Percentiles rank a stretch among this genome's conserved stretches.
Evolutionary conservation across 2,888 invertebrate genomes (phyloP).

Genomic region (Pseudococcus jackbeardsleyi): DNA sequence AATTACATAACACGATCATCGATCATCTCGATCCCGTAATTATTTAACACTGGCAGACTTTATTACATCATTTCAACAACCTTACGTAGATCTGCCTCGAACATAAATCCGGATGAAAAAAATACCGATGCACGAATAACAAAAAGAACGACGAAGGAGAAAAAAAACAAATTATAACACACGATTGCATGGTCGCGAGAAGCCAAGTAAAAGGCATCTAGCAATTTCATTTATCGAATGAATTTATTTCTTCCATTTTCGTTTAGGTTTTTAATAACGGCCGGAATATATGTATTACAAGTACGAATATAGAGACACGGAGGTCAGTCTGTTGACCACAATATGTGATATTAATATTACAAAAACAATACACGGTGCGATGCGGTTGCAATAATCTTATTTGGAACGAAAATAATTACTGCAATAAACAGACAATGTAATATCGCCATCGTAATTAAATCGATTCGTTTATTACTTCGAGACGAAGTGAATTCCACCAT

Average conservation of each 20-base stretch:
- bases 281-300: background rate
- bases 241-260: slow-evolving; percentile 26
- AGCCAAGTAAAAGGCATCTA: background rate
- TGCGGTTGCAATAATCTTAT: slow-evolving; percentile 47
- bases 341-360: slow-evolving; percentile 54
- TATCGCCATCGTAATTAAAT: slow-evolving; percentile 47
- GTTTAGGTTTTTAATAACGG: background rate
- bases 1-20: background rate
- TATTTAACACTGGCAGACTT: background rate
- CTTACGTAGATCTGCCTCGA: background rate
- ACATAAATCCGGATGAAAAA: background rate
- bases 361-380: slow-evolving; percentile 37
- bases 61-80: background rate
- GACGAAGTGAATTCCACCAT: background rate
- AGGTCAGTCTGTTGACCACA: slow-evolving; percentile 32
- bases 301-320: slow-evolving; percentile 45
- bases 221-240: slow-evolving; percentile 10
- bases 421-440: slow-evolving; percentile 32
- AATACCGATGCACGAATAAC: background rate
- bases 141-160: background rate
- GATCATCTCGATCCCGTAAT: background rate
- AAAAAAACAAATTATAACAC: slow-evolving; percentile 36
- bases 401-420: slow-evolving; percentile 53
- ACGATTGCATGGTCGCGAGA: background rate
- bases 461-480: slow-evolving; percentile 18